Percentiles rank a stretch among this genome's conserved stretches.
These are phyloP conservation scores for Enteromius anoplus DNA, from an alignment of 2,797 vertebrate species.

Conservation along the genomic window DNA sequence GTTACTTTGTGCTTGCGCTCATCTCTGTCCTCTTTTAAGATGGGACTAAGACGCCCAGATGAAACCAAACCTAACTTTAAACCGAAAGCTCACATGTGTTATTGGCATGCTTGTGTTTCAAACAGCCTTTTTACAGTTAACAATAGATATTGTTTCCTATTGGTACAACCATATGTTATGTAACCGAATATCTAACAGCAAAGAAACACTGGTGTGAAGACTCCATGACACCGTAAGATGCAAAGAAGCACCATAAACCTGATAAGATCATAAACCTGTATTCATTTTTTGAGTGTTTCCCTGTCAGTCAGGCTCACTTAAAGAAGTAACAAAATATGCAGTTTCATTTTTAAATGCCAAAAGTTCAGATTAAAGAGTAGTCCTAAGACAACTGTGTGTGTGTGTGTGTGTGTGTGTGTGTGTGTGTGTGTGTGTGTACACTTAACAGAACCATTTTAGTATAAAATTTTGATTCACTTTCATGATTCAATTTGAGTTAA, in stretches of 20 bases:
- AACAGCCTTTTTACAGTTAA: not conserved
- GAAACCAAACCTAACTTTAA: constrained; percentile 25
- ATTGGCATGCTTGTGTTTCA: not conserved
- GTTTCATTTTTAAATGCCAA: not conserved
- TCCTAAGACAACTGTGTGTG: not conserved
- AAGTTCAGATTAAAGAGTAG: not conserved
- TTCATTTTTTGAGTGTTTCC: not conserved
- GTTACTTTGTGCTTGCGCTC: constrained; percentile 7
- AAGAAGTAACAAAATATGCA: not conserved
- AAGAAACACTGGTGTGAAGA: not conserved
- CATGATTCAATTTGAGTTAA: not conserved
- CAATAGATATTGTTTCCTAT: constrained; percentile 14
- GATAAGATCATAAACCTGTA: not conserved
- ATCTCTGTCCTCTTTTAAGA: constrained; percentile 4
- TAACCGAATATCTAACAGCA: not conserved
- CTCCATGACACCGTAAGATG: not conserved
- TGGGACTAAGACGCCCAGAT: not conserved
- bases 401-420: no score
- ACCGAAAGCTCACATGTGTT: not conserved
- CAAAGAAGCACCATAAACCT: not conserved
- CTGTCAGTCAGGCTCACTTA: not conserved
- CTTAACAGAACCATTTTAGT: not conserved
- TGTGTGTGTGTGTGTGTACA: no score
- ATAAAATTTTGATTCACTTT: not conserved
- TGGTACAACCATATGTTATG: not conserved